Conservation (phyloP, 2,888 invertebrate genomes). For the Machimus rusticus region DNA sequence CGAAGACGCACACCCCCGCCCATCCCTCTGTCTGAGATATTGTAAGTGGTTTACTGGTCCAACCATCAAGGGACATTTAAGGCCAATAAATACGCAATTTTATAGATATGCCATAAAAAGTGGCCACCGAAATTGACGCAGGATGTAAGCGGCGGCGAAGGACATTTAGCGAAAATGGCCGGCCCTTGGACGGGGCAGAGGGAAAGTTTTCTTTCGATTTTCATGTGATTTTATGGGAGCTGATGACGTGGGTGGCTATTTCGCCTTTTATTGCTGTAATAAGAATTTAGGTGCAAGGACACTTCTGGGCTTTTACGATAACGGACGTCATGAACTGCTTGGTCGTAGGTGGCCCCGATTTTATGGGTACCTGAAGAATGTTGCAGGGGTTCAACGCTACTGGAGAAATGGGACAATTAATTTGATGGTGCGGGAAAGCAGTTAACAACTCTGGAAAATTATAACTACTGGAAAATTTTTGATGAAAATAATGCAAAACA, state of each 20-base stretch:
- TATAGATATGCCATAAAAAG: slow-evolving; percentile 50
- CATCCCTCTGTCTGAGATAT: slow-evolving; percentile 40
- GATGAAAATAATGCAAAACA: background rate
- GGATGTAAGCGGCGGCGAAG: slow-evolving; percentile 17
- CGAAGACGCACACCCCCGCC: background rate
- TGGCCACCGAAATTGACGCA: slow-evolving; percentile 44
- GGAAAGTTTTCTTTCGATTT: slow-evolving; percentile 38
- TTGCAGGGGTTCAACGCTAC: background rate
- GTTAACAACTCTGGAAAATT: background rate
- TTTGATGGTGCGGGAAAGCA: background rate
- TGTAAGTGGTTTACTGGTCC: slow-evolving; percentile 48
- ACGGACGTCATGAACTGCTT: slow-evolving; percentile 19
- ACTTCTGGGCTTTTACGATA: slow-evolving; percentile 17
- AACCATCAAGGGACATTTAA: slow-evolving; percentile 50
- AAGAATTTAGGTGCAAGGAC: slow-evolving; percentile 32
- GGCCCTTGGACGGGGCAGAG: background rate
- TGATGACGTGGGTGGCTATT: slow-evolving; percentile 44
- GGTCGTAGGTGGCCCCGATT: background rate
- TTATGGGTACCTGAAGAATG: background rate
- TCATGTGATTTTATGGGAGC: slow-evolving; percentile 46
- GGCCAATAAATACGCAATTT: slow-evolving; percentile 53
- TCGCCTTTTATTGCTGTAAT: slow-evolving; percentile 44
- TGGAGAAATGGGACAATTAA: background rate
- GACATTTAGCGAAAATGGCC: background rate
- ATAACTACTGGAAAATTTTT: background rate